Percentiles rank a stretch among this genome's conserved stretches.
Evolutionary conservation across 2,888 invertebrate genomes (phyloP).

Genomic region (Noctua pronuba): DNA sequence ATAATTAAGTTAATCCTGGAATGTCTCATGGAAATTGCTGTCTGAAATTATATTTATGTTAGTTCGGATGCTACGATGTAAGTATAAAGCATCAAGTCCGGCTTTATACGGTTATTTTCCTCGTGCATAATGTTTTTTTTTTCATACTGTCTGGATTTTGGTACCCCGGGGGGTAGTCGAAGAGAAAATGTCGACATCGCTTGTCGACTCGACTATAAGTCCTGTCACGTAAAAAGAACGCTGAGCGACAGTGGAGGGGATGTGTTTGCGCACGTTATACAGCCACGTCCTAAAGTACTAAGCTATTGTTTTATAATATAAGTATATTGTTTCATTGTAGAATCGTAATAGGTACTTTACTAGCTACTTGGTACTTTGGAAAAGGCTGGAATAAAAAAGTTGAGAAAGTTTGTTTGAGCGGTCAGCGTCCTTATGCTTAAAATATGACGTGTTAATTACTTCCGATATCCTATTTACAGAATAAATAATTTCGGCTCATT

Average conservation of each 20-base stretch:
- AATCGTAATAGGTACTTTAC: too few species aligned
- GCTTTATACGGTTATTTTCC: not conserved
- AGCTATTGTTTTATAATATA: too few species aligned
- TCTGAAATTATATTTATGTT: not conserved
- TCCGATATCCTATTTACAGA: not conserved
- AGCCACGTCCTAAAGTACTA: too few species aligned
- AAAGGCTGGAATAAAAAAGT: too few species aligned
- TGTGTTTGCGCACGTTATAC: too few species aligned
- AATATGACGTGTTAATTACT: not conserved
- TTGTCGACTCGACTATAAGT: not conserved
- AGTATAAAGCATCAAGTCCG: not conserved
- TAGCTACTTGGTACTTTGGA: too few species aligned
- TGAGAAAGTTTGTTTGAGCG: too few species aligned
- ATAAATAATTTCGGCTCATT: not conserved
- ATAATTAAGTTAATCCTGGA: not conserved
- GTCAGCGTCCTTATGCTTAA: not conserved
- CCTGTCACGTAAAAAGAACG: too few species aligned
- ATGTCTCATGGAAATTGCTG: slow-evolving; percentile 4
- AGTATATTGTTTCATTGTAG: too few species aligned
- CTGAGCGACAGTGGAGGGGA: too few species aligned
- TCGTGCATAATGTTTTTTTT: not conserved
- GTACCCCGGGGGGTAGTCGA: too few species aligned
- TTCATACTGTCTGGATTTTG: not conserved
- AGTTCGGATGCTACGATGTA: not conserved
- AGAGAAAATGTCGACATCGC: not conserved